Percentiles rank a stretch among this genome's conserved stretches.
These are phyloP conservation scores for Colius striatus DNA, from an alignment of 2,113 vertebrate species.

Conservation along the genomic window DNA sequence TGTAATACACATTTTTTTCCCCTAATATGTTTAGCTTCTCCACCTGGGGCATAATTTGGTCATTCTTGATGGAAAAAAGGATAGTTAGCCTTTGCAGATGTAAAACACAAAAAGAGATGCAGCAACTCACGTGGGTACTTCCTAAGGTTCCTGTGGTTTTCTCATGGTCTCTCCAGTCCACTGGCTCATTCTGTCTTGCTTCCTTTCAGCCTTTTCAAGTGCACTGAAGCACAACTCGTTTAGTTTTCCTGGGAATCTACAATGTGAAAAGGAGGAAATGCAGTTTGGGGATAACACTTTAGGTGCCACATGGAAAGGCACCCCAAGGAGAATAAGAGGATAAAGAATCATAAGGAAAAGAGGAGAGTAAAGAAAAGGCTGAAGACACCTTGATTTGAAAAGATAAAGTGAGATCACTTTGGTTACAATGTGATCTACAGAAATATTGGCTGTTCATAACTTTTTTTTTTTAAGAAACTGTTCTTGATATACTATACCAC, in stretches of 20 bases:
- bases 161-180: neutral
- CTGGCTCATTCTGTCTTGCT: neutral
- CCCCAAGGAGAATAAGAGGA: neutral
- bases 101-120: neutral
- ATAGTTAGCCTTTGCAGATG: neutral
- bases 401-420: neutral
- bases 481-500: neutral
- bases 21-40: neutral
- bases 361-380: neutral
- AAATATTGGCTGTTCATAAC: neutral
- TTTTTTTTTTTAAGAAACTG: conserved; percentile 35
- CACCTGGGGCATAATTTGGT: neutral
- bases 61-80: neutral
- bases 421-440: neutral
- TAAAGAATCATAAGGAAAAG: neutral
- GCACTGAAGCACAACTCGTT: neutral
- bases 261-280: neutral
- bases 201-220: neutral
- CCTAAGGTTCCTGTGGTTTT: neutral
- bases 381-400: neutral
- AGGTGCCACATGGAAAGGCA: neutral
- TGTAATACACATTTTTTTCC: neutral
- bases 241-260: neutral
- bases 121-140: neutral
- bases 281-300: neutral